Conservation (phyloP, 2,113 vertebrate genomes). For the Promerops cafer region DNA sequence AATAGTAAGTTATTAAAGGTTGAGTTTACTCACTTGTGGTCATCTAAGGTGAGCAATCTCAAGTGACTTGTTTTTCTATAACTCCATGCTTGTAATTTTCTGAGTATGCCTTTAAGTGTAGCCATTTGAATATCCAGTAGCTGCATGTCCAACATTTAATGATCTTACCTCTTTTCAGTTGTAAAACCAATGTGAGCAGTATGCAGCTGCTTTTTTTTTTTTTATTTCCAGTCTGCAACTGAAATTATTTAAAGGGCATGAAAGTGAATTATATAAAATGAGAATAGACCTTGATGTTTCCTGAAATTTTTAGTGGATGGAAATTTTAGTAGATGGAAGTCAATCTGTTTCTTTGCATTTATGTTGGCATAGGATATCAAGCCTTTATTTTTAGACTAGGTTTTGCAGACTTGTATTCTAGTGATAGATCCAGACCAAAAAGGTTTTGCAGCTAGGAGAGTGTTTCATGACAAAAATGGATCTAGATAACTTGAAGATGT, state of each 20-base stretch:
- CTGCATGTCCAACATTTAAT: neutral
- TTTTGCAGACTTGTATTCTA: neutral
- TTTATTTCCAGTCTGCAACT: neutral
- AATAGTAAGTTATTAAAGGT: neutral
- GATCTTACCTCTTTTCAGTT: neutral
- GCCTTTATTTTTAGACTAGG: neutral
- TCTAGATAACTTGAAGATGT: neutral
- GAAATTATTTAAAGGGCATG: neutral
- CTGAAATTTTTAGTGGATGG: neutral
- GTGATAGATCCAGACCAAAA: neutral
- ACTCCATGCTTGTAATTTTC: neutral
- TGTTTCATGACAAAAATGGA: neutral
- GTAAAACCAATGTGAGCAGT: neutral
- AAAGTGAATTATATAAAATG: neutral
- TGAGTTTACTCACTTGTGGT: neutral
- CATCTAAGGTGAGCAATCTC: neutral
- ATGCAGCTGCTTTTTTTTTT: neutral
- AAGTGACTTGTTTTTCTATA: neutral
- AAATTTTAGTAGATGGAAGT: neutral
- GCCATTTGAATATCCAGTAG: neutral
- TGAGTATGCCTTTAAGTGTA: fast-evolving
- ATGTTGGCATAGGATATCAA: neutral
- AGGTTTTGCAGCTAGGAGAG: neutral
- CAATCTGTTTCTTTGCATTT: neutral
- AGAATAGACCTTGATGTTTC: neutral